Base-by-base conservation (phyloP, 92 coral and sea anemone species). In the Hydrozoanthus gracilis region DNA sequence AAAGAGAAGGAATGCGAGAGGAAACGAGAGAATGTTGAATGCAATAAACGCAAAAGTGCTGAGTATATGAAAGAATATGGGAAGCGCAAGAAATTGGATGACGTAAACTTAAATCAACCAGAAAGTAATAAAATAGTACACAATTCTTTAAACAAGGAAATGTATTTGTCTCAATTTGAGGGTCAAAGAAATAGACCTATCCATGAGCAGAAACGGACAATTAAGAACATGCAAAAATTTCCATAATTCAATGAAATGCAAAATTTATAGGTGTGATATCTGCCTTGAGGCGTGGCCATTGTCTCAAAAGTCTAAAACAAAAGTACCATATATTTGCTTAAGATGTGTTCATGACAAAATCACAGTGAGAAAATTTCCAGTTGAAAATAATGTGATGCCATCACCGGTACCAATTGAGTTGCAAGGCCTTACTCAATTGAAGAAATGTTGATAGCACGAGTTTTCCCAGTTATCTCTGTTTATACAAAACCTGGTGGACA, bases 371-470 rank as follows among this genome's bases (percentile, higher is more conserved):
- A 93, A 93, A 69, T 90, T 93, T 77, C 90, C 95, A 39, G 51
- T 73, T 85, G 72, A 93, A 76, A 91, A 93, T 73, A 83, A 54
- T 46, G 88, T 87, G 92, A 86, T 89, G 35, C 96, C 96, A 10
- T 88, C 96, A 45, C 82, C 51, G 49, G 74, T 69, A 93, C n/a
- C n/a, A n/a, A n/a, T n/a, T n/a, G n/a, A n/a, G n/a, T n/a, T n/a
- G n/a, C n/a, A n/a, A n/a, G n/a, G n/a, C n/a, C n/a, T n/a, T n/a
- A n/a, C n/a, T n/a, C n/a, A n/a, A n/a, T n/a, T n/a, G n/a, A n/a
- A 76, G 92, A 93, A 79, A 93, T 93, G 74, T 15, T 69, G 7
- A 69, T 69, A 69, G 74, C 74, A 69, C n/a, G n/a, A n/a, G n/a
- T n/a, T n/a, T n/a, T n/a, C n/a, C n/a, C n/a, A n/a, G n/a, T n/a